phyloP scores from a whole-genome alignment of 2,888 invertebrate genomes.

The Stenolophus ochropezus region DNA sequence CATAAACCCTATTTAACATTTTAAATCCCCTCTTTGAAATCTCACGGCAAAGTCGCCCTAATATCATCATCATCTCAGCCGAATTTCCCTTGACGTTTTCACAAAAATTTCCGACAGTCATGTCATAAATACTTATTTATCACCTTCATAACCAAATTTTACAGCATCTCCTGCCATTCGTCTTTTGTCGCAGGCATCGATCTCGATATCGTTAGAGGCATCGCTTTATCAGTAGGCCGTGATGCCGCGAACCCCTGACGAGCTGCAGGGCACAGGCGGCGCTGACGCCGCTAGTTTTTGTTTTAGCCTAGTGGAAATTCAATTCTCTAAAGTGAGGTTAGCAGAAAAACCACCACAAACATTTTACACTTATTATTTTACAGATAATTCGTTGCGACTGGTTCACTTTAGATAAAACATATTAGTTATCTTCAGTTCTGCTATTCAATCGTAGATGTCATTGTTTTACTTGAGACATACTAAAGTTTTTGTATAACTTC shows the following conservation, averaged over 20 bases:
- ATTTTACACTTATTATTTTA: too few relatives aligned
- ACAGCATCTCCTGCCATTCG: conserved; percentile 9
- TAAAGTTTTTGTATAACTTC: too few relatives aligned
- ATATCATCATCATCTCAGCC: background rate
- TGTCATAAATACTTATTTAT: conserved; percentile 42
- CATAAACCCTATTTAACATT: conserved; percentile 5
- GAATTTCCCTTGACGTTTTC: background rate
- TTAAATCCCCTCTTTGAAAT: background rate
- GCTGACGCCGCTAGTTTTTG: conserved; percentile 3
- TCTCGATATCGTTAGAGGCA: conserved; percentile 30
- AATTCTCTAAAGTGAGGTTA: conserved; percentile 41
- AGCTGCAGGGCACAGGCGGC: background rate
- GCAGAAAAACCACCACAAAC: too few relatives aligned
- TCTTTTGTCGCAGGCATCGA: conserved; percentile 19
- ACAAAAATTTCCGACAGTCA: conserved; percentile 18
- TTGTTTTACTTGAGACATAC: too few relatives aligned
- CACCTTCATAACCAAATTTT: conserved; percentile 44
- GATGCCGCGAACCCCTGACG: conserved; percentile 12
- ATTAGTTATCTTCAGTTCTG: too few relatives aligned
- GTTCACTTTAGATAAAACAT: too few relatives aligned
- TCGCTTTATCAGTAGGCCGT: conserved; percentile 25
- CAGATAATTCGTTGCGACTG: too few relatives aligned
- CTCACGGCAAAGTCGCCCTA: background rate
- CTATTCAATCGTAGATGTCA: too few relatives aligned
- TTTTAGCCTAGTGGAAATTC: conserved; percentile 20